Conservation (phyloP, 2,888 invertebrate species). For the Nudaria mundana region DNA sequence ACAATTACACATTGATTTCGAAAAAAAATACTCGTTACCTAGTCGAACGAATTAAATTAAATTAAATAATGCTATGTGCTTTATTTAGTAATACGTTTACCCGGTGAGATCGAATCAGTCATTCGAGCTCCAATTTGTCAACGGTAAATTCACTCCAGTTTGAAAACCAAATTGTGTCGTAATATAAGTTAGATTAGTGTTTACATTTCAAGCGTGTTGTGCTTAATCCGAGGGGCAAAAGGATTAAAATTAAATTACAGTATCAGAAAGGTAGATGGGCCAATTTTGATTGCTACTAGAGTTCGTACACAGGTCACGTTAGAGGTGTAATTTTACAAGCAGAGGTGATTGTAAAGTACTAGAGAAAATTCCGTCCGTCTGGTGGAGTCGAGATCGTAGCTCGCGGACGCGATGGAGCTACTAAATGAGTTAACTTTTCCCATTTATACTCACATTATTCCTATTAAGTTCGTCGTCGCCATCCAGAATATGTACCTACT, state of each 20-base stretch:
- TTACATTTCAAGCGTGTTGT: constrained; percentile 26
- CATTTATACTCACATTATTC: constrained; percentile 74
- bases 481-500: constrained; percentile 60
- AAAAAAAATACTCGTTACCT: no score
- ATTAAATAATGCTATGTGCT: no score
- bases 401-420: constrained; percentile 49
- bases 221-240: constrained; percentile 37
- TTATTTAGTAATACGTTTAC: constrained; percentile 1
- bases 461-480: constrained; percentile 67
- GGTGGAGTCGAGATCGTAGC: constrained; percentile 39
- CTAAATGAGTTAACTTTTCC: constrained; percentile 73
- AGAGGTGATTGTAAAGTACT: constrained; percentile 66
- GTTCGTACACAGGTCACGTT: constrained; percentile 58
- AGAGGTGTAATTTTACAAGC: constrained; percentile 64
- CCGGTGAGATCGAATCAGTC: not conserved
- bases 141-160: constrained; percentile 30
- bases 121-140: constrained; percentile 31
- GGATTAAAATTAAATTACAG: constrained; percentile 47
- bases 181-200: constrained; percentile 26
- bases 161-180: constrained; percentile 21
- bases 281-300: constrained; percentile 29
- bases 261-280: constrained; percentile 35
- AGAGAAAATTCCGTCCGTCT: constrained; percentile 47
- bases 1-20: no score
- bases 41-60: constrained; percentile 1